Percentiles rank a stretch among this genome's conserved stretches.
phyloP scores from a whole-genome alignment of 2,888 invertebrate genomes.

The Thelaira solivaga region DNA sequence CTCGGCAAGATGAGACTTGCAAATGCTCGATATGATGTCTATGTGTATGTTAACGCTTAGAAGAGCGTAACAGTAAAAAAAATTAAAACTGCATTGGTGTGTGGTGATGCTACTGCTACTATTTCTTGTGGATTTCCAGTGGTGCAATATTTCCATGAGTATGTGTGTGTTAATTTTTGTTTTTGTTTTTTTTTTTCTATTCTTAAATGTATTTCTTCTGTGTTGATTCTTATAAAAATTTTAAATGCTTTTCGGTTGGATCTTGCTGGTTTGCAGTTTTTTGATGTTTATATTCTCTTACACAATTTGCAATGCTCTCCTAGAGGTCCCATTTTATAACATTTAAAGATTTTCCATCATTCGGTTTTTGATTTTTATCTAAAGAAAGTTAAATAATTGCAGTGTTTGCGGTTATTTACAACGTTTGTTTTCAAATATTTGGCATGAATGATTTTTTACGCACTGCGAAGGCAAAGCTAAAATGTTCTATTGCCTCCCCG shows the following conservation, averaged over 20 bases:
- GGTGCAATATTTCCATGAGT: slow-evolving; percentile 49
- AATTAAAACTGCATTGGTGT: slow-evolving; percentile 51
- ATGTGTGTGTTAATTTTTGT: too few species aligned
- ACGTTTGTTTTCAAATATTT: slow-evolving; percentile 63
- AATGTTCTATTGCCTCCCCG: slow-evolving; percentile 10
- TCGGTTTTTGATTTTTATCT: not conserved
- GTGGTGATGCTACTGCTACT: slow-evolving; percentile 69
- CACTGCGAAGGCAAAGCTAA: slow-evolving; percentile 54
- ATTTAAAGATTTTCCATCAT: slow-evolving; percentile 18
- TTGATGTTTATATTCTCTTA: slow-evolving; percentile 48
- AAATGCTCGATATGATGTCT: not conserved
- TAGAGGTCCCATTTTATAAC: slow-evolving; percentile 25
- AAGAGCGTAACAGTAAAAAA: slow-evolving; percentile 29
- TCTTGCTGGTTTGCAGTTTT: slow-evolving; percentile 44
- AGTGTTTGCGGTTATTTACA: slow-evolving; percentile 59
- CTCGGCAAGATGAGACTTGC: slow-evolving; percentile 50
- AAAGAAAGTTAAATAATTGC: slow-evolving; percentile 13
- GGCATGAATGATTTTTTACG: slow-evolving; percentile 57
- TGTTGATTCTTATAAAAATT: slow-evolving; percentile 13
- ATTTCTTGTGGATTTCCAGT: slow-evolving; percentile 64
- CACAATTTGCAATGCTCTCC: slow-evolving; percentile 61
- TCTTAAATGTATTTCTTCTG: not conserved
- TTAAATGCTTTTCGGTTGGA: slow-evolving; percentile 60
- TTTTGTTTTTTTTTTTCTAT: slow-evolving; percentile 2
- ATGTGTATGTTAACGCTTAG: slow-evolving; percentile 25